phyloP scores from a whole-genome alignment of 2,888 invertebrate genomes.

The Trissolcus brochymenae region DNA sequence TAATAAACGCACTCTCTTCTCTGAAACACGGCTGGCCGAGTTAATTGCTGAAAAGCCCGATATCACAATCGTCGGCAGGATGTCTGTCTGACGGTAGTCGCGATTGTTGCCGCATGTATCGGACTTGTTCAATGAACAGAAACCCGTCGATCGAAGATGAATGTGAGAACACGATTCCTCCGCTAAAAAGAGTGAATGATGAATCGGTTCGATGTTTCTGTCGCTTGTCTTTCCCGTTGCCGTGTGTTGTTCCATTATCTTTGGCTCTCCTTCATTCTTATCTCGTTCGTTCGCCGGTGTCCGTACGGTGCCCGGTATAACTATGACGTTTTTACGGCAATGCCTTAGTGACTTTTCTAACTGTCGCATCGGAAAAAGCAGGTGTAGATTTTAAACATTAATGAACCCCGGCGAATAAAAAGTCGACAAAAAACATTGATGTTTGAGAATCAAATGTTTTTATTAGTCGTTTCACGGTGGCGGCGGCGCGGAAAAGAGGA shows the following conservation, averaged over 20 bases:
- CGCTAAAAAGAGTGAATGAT: slow-evolving; percentile 53
- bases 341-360: slow-evolving; percentile 23
- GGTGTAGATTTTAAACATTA: slow-evolving; percentile 13
- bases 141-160: slow-evolving; percentile 40
- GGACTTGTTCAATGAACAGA: slow-evolving; percentile 32
- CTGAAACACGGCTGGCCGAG: neutral
- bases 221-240: slow-evolving; percentile 37
- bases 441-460: no score
- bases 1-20: neutral
- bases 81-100: slow-evolving; percentile 1
- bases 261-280: slow-evolving; percentile 32
- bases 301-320: slow-evolving; percentile 7
- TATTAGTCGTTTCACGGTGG: no score
- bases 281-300: slow-evolving; percentile 31
- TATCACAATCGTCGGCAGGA: neutral
- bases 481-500: no score
- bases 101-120: neutral
- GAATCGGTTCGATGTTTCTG: slow-evolving; percentile 56
- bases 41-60: neutral
- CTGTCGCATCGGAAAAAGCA: neutral
- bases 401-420: neutral
- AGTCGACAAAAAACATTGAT: no score
- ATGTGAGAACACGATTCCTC: slow-evolving; percentile 48
- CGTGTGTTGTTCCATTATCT: slow-evolving; percentile 23
- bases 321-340: slow-evolving; percentile 24